Evolutionary conservation across 30 jellyfish, hydroid and myxozoan species (phyloP).

Genomic region (Morbakka virulenta): DNA sequence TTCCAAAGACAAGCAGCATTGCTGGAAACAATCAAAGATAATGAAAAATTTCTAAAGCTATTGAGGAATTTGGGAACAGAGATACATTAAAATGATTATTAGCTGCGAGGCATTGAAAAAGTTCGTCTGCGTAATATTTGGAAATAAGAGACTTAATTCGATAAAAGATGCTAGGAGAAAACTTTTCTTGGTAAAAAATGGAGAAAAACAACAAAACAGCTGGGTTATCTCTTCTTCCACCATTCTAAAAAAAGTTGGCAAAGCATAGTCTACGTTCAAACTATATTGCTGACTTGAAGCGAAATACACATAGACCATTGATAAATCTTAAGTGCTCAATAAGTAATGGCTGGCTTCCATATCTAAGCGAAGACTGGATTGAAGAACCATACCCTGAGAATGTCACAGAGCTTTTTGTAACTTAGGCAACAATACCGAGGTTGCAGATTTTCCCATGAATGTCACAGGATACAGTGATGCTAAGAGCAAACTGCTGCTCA

Average conservation of each 20-base stretch:
- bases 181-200: slow-evolving; percentile 32
- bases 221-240: slow-evolving; percentile 42
- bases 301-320: slow-evolving; percentile 29
- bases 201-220: slow-evolving; percentile 24
- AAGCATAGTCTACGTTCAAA: slow-evolving; percentile 38
- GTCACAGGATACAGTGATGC: slow-evolving; percentile 18
- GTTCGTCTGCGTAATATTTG: slow-evolving; percentile 1
- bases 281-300: too few relatives aligned
- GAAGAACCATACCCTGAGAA: slow-evolving; percentile 36
- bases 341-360: slow-evolving; percentile 41
- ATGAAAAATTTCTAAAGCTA: slow-evolving; percentile 17
- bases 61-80: slow-evolving; percentile 42
- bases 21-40: slow-evolving; percentile 43
- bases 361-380: slow-evolving; percentile 20
- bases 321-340: slow-evolving; percentile 39
- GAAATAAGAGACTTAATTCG: slow-evolving; percentile 10
- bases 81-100: slow-evolving; percentile 5
- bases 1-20: slow-evolving; percentile 52
- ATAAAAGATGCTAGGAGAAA: slow-evolving; percentile 37
- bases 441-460: slow-evolving; percentile 5
- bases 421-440: slow-evolving; percentile 15
- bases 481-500: slow-evolving; percentile 19
- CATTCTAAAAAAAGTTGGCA: slow-evolving; percentile 41
- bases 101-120: slow-evolving; percentile 18
- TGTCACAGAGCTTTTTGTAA: slow-evolving; percentile 31